These are phyloP conservation scores for Spea hammondii DNA, from an alignment of 2,797 vertebrate species.

Conservation along the genomic window DNA sequence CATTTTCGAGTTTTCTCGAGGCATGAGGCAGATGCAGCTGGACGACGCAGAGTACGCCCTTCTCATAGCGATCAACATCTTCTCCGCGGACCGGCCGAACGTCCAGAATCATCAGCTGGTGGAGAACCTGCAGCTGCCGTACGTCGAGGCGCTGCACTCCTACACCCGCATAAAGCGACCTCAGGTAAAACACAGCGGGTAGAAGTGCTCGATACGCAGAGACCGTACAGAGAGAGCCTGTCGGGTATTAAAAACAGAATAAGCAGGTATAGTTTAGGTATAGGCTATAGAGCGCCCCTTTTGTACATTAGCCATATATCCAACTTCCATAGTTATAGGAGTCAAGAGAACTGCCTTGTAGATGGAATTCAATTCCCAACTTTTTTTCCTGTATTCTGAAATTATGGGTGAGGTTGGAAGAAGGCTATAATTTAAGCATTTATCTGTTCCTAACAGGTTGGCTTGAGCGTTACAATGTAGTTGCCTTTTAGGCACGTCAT, in stretches of 20 bases:
- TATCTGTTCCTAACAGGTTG: too few relatives aligned
- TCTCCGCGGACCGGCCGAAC: slow-evolving; percentile 64
- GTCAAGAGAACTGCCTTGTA: too few relatives aligned
- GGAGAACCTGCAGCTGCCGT: slow-evolving; percentile 65
- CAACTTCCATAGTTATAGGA: too few relatives aligned
- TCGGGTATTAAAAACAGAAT: background rate
- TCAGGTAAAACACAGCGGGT: slow-evolving; percentile 53
- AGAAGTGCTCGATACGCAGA: too few relatives aligned
- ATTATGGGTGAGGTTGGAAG: too few relatives aligned
- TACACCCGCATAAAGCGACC: slow-evolving; percentile 66
- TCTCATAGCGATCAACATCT: slow-evolving; percentile 68
- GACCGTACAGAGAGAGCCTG: background rate
- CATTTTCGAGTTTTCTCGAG: slow-evolving; percentile 66
- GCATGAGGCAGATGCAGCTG: slow-evolving; percentile 64
- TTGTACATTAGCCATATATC: too few relatives aligned
- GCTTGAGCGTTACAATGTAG: too few relatives aligned
- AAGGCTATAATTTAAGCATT: too few relatives aligned
- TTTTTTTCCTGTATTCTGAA: too few relatives aligned
- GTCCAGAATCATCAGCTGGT: slow-evolving; percentile 64
- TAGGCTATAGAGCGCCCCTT: background rate
- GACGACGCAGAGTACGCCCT: slow-evolving; percentile 65
- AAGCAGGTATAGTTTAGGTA: background rate
- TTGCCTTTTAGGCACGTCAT: too few relatives aligned
- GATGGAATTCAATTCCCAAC: too few relatives aligned
- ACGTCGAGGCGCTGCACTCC: slow-evolving; percentile 63